Evolutionary conservation across 2,113 vertebrate genomes (phyloP).

Genomic region (Ptychochromis oligacanthus): DNA sequence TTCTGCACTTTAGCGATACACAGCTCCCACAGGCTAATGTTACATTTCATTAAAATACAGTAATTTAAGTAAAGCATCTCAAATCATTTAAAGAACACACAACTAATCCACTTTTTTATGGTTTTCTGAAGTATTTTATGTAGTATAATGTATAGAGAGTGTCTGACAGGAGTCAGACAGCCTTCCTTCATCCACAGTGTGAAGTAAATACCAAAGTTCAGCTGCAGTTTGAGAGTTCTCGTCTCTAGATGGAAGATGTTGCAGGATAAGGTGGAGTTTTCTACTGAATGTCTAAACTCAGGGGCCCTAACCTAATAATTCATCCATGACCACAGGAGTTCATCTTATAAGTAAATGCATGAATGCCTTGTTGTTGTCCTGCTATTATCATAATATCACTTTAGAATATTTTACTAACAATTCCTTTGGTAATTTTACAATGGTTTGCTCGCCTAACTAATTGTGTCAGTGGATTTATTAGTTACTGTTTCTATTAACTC

Average conservation of each 20-base stretch:
- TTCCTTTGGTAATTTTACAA: not conserved
- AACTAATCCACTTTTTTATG: too few relatives aligned
- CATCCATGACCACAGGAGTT: not conserved
- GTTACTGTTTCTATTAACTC: conserved; percentile 41
- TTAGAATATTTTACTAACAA: not conserved
- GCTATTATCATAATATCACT: not conserved
- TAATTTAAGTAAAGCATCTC: too few relatives aligned
- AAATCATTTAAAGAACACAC: too few relatives aligned
- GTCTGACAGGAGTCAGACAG: not conserved
- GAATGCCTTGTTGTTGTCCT: not conserved
- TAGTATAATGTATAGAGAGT: not conserved
- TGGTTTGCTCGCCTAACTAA: not conserved
- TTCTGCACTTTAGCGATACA: too few relatives aligned
- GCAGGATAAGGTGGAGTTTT: not conserved
- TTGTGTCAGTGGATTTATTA: not conserved
- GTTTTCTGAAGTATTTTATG: not conserved
- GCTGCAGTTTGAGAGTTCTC: not conserved
- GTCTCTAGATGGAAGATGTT: not conserved
- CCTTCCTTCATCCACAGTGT: not conserved
- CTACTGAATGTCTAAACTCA: not conserved
- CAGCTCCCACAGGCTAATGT: too few relatives aligned
- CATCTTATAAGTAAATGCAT: conserved; percentile 1
- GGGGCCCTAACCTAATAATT: not conserved
- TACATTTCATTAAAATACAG: too few relatives aligned
- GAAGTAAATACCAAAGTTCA: not conserved